Evolutionary conservation across 1,140 invertebrate genomes (phyloP).

Genomic region (Adelges cooleyi): DNA sequence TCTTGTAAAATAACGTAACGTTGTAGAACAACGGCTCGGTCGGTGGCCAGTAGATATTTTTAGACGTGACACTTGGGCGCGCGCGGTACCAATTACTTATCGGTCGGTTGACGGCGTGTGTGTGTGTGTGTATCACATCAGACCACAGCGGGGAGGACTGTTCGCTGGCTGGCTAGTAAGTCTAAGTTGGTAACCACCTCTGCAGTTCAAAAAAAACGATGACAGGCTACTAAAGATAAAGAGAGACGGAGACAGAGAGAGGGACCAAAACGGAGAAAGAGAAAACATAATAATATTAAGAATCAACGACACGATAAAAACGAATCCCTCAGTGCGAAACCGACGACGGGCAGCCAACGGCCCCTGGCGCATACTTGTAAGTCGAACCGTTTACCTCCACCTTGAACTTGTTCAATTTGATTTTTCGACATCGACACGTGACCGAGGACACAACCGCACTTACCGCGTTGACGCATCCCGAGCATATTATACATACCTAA

Average conservation of each 20-base stretch:
- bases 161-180: conserved; percentile 9
- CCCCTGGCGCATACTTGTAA: too few relatives aligned
- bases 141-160: too few relatives aligned
- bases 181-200: conserved; percentile 34
- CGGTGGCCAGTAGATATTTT: too few relatives aligned
- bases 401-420: too few relatives aligned
- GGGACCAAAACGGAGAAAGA: neutral
- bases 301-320: conserved; percentile 7
- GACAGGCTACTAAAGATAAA: neutral
- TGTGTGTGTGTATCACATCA: neutral
- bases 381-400: too few relatives aligned
- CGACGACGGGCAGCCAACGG: neutral
- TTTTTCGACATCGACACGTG: too few relatives aligned
- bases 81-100: conserved; percentile 34
- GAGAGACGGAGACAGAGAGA: conserved; percentile 18
- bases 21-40: too few relatives aligned
- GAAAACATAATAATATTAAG: neutral
- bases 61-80: conserved; percentile 31
- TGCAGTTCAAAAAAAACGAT: conserved; percentile 29
- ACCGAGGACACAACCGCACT: too few relatives aligned
- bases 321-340: conserved; percentile 8
- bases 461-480: too few relatives aligned
- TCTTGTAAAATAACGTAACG: too few relatives aligned
- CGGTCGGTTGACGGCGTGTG: neutral
- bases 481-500: too few relatives aligned